phyloP scores from a whole-genome alignment of 2,888 invertebrate genomes.

The Trilocha varians region DNA sequence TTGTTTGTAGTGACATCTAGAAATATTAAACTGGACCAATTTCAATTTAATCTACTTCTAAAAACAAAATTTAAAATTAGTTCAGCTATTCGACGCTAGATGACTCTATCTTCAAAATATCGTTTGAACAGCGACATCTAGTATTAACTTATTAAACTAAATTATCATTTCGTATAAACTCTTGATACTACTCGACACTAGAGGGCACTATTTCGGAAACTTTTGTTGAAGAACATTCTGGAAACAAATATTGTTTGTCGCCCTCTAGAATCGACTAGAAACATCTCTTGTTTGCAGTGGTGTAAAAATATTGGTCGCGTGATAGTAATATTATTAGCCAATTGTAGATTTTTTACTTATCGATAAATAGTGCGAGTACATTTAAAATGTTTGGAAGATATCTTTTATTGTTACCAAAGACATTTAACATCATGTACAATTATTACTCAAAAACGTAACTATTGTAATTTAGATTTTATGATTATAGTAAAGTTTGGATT shows the following conservation, averaged over 20 bases:
- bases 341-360: no score
- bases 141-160: not conserved
- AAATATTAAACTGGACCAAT: no score
- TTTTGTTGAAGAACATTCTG: slow-evolving; percentile 15
- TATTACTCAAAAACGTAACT: no score
- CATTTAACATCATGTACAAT: no score
- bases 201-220: slow-evolving; percentile 16
- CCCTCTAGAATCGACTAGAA: slow-evolving; percentile 1
- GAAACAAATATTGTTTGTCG: slow-evolving; percentile 6
- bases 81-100: no score
- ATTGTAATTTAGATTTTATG: no score
- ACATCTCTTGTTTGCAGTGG: slow-evolving; percentile 12
- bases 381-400: no score
- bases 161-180: not conserved
- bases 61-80: not conserved
- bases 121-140: not conserved
- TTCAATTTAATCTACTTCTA: no score
- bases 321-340: not conserved
- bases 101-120: not conserved
- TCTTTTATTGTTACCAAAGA: no score
- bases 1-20: no score
- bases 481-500: no score
- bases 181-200: slow-evolving; percentile 26
- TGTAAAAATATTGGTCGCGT: not conserved
- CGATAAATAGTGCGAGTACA: no score